Base-by-base conservation (phyloP, 2,797 vertebrate species). In the Myripristis murdjan region DNA sequence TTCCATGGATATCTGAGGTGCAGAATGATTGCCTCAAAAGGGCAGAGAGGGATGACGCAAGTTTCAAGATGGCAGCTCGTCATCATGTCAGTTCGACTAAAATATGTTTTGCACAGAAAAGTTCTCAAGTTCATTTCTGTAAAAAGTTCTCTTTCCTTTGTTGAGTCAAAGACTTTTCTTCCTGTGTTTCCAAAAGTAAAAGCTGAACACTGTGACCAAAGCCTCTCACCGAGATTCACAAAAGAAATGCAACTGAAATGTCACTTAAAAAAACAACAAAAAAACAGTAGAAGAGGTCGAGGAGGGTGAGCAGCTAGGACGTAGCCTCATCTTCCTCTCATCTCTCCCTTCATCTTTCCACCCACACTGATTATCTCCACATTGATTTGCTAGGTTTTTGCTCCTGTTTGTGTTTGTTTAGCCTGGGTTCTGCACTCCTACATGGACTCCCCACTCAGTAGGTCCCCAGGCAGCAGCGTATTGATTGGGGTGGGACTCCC, bases 401-500 rank as follows among this genome's bases (percentile, higher is more conserved):
- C 87, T 92, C 87, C 80, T 85, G 83, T 86, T 89, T 59, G 57
- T 80, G 64, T 82, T 70, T 71, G 80, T 85, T 77, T 79, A 1
- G 47, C 16, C 82, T 80, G 83, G 85, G 76, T 1, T 68, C 68
- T 80, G 82, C 86, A 94, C 53, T 89, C 92, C 95, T 96, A 98
- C 91, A 99, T 96, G 93, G 97, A 97, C 90, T 99, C 97, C 71
- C 97, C 97, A 1, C 96, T 98, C 84, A 99, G 96, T 84, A 99
- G 95, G 88, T 99, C 97, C 82, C 97, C 97, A 0, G 97, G 97
- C 76, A 99, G 95, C 87, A 99, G 95, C 47, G 97, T 98, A 92
- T 97, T 98, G 54, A 98, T 95, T 28, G 96, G 94, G 28, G 97
- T 97, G 62, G 97, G 97, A 89, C 97, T 98, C 31, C 96, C 97